Conservation (phyloP, 2,888 invertebrate species). For the Physocephala rufipes region DNA sequence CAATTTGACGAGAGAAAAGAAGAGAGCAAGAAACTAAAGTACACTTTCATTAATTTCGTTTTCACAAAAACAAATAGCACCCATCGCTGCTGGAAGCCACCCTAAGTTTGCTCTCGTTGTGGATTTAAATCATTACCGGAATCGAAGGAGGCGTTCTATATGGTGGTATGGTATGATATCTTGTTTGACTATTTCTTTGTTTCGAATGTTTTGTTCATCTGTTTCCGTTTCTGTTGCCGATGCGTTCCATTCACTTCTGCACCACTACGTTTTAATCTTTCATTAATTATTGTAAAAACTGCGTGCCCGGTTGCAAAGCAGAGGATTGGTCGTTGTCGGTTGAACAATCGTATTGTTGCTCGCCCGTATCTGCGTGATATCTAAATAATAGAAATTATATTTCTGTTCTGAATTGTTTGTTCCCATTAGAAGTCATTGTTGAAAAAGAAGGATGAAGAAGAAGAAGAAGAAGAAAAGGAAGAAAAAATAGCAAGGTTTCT, state of each 20-base stretch:
- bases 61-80: too few species aligned
- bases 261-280: neutral
- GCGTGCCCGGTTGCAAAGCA: conserved; percentile 6
- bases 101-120: too few species aligned
- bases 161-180: too few species aligned
- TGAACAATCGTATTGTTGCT: neutral
- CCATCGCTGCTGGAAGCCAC: too few species aligned
- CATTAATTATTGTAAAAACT: conserved; percentile 26
- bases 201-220: neutral
- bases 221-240: neutral
- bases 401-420: conserved; percentile 3
- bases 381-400: neutral
- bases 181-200: conserved; percentile 16
- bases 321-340: too few species aligned
- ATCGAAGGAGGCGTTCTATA: too few species aligned
- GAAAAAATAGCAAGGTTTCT: conserved; percentile 6
- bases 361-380: neutral
- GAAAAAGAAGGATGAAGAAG: neutral
- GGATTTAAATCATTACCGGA: too few species aligned
- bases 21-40: too few species aligned
- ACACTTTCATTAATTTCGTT: too few species aligned
- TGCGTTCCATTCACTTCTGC: neutral
- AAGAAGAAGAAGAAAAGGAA: neutral
- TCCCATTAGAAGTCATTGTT: neutral
- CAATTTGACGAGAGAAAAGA: too few species aligned